A percentile compares a stretch with the other conserved stretches of the same genome.
These are phyloP conservation scores for Drosophila picticornis DNA, from an alignment of 2,888 invertebrate genomes.

Conservation along the genomic window DNA sequence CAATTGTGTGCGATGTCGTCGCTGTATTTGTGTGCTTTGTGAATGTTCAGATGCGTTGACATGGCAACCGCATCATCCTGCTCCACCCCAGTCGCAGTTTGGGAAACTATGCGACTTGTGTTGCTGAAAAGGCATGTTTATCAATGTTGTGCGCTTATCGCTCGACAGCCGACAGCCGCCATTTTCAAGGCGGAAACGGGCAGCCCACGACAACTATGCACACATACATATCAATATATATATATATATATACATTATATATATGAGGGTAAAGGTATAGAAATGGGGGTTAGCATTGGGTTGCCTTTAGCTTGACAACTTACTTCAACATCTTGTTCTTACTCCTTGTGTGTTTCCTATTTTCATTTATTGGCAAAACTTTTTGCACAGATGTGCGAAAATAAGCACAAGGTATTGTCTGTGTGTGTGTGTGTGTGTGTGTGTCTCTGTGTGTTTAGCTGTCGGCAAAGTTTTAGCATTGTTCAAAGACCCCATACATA, in stretches of 20 bases:
- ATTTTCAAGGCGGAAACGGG: conserved; percentile 53
- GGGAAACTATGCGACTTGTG: conserved; percentile 13
- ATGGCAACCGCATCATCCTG: conserved; percentile 53
- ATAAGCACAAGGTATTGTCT: conserved; percentile 43
- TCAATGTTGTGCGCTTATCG: conserved; percentile 78
- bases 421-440: not conserved
- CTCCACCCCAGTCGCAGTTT: not conserved
- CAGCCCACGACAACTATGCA: not conserved
- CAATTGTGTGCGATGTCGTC: conserved; percentile 38
- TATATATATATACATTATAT: not conserved
- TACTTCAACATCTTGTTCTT: conserved; percentile 77
- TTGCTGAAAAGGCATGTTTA: conserved; percentile 65
- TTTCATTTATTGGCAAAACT: conserved; percentile 80
- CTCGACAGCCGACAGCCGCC: conserved; percentile 44
- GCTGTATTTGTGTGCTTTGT: conserved; percentile 23
- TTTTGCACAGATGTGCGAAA: conserved; percentile 66
- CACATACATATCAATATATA: not conserved
- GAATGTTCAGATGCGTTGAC: conserved; percentile 49
- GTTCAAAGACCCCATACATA: conserved; percentile 50
- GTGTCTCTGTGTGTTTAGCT: conserved; percentile 49
- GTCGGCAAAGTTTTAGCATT: conserved; percentile 69
- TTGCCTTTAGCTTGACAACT: conserved; percentile 73
- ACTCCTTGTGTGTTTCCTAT: conserved; percentile 66
- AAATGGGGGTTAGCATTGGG: not conserved
- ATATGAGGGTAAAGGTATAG: not conserved